Evolutionary conservation across 2,888 invertebrate species (phyloP).

Genomic region (Pomacea canaliculata): DNA sequence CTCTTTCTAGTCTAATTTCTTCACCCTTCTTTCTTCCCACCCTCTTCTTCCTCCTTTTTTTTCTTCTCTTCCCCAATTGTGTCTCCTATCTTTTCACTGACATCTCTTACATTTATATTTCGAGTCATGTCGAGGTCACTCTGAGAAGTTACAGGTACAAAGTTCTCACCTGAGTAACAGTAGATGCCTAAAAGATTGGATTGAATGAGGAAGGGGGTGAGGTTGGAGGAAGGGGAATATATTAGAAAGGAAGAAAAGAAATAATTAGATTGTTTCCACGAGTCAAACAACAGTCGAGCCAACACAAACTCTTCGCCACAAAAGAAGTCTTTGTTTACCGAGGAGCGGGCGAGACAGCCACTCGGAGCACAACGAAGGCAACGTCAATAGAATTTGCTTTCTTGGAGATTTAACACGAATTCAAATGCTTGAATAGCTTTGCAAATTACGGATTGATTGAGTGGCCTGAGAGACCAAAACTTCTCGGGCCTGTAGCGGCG

Average conservation of each 20-base stretch:
- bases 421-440: conserved; percentile 7
- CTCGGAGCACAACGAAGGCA: neutral
- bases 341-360: neutral
- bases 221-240: neutral
- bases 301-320: conserved; percentile 1
- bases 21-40: too few relatives aligned
- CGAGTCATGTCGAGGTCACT: too few relatives aligned
- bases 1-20: too few relatives aligned
- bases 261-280: neutral
- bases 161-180: too few relatives aligned
- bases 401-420: conserved; percentile 7
- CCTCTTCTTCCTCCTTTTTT: too few relatives aligned
- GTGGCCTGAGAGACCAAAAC: neutral
- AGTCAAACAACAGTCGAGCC: conserved; percentile 1
- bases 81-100: too few relatives aligned
- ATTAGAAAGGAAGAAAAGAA: neutral
- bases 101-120: too few relatives aligned
- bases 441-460: conserved; percentile 16
- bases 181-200: too few relatives aligned
- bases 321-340: conserved; percentile 13
- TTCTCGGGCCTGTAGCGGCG: neutral
- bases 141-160: too few relatives aligned
- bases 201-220: neutral
- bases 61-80: too few relatives aligned
- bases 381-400: neutral